A percentile compares a stretch with the other conserved stretches of the same genome.
These are phyloP conservation scores for Asbolus verrucosus DNA, from an alignment of 1,140 invertebrate species.

Conservation along the genomic window DNA sequence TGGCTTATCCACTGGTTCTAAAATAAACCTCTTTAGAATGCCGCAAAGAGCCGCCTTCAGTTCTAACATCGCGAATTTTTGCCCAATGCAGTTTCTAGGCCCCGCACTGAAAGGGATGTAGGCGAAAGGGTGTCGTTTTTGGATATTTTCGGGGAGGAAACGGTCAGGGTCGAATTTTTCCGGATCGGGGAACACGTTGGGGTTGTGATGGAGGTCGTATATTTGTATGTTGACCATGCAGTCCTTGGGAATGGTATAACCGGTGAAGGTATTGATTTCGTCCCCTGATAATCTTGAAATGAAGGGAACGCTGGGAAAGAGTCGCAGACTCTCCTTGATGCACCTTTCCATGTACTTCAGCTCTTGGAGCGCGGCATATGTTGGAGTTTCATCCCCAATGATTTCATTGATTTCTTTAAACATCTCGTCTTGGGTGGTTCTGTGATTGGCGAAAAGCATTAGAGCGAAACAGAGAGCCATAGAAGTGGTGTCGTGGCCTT, in stretches of 20 bases:
- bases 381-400: slow-evolving; percentile 69
- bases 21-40: slow-evolving; percentile 50
- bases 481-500: slow-evolving; percentile 65
- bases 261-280: slow-evolving; percentile 63
- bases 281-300: slow-evolving; percentile 69
- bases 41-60: slow-evolving; percentile 65
- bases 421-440: slow-evolving; percentile 51
- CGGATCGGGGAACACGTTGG: slow-evolving; percentile 71
- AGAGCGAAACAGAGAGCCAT: slow-evolving; percentile 62
- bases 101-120: slow-evolving; percentile 77
- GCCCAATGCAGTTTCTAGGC: slow-evolving; percentile 69
- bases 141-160: slow-evolving; percentile 71
- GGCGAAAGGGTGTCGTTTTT: slow-evolving; percentile 66
- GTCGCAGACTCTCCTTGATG: slow-evolving; percentile 72
- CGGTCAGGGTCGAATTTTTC: slow-evolving; percentile 75
- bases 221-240: slow-evolving; percentile 29
- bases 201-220: slow-evolving; percentile 43
- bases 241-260: slow-evolving; percentile 26
- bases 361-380: slow-evolving; percentile 70
- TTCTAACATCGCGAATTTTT: slow-evolving; percentile 67
- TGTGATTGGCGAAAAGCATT: slow-evolving; percentile 62
- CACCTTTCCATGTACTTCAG: slow-evolving; percentile 76
- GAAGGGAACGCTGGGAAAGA: slow-evolving; percentile 77
- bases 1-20: slow-evolving; percentile 38
- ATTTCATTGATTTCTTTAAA: slow-evolving; percentile 72